Percentiles rank a stretch among this genome's conserved stretches.
These are phyloP conservation scores for Nycticorax nycticorax DNA, from an alignment of 2,113 vertebrate species.

Conservation along the genomic window DNA sequence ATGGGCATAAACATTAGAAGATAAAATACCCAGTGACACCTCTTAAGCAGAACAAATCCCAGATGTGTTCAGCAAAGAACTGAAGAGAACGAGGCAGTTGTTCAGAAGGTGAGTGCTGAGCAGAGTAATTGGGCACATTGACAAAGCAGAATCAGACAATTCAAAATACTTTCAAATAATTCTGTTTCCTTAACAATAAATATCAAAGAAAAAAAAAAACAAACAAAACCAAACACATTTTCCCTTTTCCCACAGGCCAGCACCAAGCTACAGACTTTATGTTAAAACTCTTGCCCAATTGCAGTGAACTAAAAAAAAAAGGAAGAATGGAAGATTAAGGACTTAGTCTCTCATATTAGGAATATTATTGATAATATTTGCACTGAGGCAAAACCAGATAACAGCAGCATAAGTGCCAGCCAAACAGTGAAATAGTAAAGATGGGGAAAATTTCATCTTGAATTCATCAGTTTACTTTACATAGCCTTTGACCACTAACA, in stretches of 20 bases:
- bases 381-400: neutral
- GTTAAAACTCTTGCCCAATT: neutral
- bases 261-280: neutral
- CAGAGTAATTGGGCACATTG: neutral
- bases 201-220: neutral
- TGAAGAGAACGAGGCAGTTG: neutral
- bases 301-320: neutral
- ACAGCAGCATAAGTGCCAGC: neutral
- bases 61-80: neutral
- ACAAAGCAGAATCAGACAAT: neutral
- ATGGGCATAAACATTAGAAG: neutral
- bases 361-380: neutral
- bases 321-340: neutral
- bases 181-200: neutral
- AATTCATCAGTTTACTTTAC: neutral
- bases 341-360: neutral
- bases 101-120: neutral
- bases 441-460: neutral
- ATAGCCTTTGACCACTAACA: neutral
- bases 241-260: neutral
- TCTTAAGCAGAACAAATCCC: neutral
- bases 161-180: neutral
- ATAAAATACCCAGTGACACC: neutral
- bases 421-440: neutral
- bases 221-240: neutral